Conservation (phyloP, 2,113 vertebrate genomes). For the Phylloscopus whistleri region DNA sequence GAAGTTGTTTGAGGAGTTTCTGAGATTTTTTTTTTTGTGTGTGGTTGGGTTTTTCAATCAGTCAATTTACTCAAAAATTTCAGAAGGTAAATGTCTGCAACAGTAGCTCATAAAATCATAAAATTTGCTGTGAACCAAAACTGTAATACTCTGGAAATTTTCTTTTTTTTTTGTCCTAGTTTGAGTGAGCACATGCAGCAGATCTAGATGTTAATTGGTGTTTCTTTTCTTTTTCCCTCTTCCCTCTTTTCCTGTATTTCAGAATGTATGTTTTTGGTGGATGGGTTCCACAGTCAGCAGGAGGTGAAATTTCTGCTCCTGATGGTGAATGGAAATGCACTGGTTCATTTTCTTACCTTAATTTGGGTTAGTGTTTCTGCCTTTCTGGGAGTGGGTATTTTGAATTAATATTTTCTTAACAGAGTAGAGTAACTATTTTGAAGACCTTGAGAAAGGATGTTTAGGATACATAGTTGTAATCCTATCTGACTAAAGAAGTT, state of each 20-base stretch:
- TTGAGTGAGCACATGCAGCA: conserved; percentile 24
- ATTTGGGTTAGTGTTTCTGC: conserved; percentile 82
- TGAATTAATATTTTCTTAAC: conserved; percentile 8
- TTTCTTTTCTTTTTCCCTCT: not conserved
- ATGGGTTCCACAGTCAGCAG: conserved; percentile 87
- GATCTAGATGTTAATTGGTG: conserved; percentile 17
- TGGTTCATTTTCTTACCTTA: conserved; percentile 85
- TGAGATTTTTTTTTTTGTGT: not conserved
- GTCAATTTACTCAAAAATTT: not conserved
- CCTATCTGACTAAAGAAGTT: not conserved
- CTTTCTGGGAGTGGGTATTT: conserved; percentile 2
- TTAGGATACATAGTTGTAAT: not conserved
- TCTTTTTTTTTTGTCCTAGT: not conserved
- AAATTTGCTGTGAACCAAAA: not conserved
- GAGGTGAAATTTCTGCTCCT: conserved; percentile 68
- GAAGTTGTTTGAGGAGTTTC: not conserved
- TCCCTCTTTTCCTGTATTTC: conserved; percentile 13
- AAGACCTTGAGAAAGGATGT: not conserved
- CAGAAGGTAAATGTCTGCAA: not conserved
- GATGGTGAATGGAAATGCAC: conserved; percentile 92
- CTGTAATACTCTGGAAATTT: not conserved
- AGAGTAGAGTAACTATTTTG: not conserved
- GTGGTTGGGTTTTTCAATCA: not conserved
- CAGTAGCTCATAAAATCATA: not conserved
- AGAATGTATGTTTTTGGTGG: conserved; percentile 98